phyloP scores from a whole-genome alignment of 2,888 invertebrate species.

The Sarcophaga caerulescens region DNA sequence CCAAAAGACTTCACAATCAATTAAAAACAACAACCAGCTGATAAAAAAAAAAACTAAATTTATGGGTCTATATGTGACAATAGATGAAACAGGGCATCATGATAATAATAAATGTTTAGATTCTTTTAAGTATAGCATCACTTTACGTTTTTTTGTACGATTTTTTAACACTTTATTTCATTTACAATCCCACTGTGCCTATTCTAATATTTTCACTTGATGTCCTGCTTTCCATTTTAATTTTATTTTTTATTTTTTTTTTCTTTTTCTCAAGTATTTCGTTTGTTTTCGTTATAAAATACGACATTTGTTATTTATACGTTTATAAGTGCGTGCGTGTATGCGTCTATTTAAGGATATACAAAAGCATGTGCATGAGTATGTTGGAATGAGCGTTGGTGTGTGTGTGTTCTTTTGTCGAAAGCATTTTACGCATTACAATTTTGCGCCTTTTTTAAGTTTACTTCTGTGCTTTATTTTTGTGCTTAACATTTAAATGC shows the following conservation, averaged over 20 bases:
- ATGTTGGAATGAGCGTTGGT: background rate
- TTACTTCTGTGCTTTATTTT: background rate
- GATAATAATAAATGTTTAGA: too few species aligned
- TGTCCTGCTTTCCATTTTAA: conserved; percentile 24
- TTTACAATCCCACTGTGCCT: background rate
- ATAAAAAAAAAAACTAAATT: too few species aligned
- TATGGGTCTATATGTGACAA: too few species aligned
- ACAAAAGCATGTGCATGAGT: background rate
- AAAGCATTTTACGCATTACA: conserved; percentile 59
- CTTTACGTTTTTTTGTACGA: too few species aligned
- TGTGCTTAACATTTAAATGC: conserved; percentile 59
- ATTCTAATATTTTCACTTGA: conserved; percentile 8
- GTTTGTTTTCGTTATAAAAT: conserved; percentile 17
- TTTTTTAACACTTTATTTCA: background rate
- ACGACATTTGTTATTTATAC: conserved; percentile 57
- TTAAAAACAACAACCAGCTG: too few species aligned
- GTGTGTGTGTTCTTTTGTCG: background rate
- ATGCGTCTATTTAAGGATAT: background rate
- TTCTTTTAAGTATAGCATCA: too few species aligned
- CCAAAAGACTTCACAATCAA: too few species aligned
- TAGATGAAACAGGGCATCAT: too few species aligned
- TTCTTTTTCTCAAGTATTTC: background rate
- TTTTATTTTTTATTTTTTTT: background rate
- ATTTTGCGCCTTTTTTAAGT: conserved; percentile 55
- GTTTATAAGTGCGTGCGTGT: background rate